Evolutionary conservation across 2,113 vertebrate species (phyloP).

Genomic region (Melanotaenia duboulayi): DNA sequence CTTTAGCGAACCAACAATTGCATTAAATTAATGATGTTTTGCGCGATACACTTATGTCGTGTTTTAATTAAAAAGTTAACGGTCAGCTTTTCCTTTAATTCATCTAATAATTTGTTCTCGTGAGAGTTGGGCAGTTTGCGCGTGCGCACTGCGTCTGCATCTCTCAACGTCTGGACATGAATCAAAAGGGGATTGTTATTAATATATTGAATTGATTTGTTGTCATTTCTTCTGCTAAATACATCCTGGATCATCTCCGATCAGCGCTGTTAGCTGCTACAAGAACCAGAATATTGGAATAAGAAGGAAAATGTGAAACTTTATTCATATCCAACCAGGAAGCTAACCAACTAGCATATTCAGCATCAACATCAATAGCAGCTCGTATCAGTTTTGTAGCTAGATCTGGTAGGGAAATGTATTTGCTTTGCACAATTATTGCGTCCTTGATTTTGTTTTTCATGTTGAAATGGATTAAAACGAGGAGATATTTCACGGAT

Average conservation of each 20-base stretch:
- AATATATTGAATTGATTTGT: fast-evolving
- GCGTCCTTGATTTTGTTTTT: constrained; percentile 77
- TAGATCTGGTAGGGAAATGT: constrained; percentile 64
- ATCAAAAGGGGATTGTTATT: fast-evolving
- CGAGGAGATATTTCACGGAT: constrained; percentile 79
- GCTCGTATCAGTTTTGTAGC: not conserved
- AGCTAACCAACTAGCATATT: constrained; percentile 33
- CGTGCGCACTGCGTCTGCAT: constrained; percentile 8
- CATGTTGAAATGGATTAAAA: constrained; percentile 83
- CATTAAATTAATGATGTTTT: not conserved
- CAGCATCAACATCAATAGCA: constrained; percentile 1
- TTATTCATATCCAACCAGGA: not conserved
- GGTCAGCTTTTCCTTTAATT: not conserved
- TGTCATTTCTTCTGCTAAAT: not conserved
- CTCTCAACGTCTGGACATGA: not conserved
- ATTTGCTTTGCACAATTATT: constrained; percentile 77
- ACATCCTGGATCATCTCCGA: fast-evolving
- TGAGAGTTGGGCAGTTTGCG: not conserved
- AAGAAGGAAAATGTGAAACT: fast-evolving
- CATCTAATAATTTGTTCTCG: not conserved
- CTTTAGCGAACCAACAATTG: fast-evolving
- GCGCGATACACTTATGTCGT: not conserved
- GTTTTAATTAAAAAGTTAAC: not conserved
- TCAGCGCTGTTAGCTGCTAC: fast-evolving
- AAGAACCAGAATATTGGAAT: not conserved